Evolutionary conservation across 1,140 invertebrate species (phyloP), one percentile per base, ranked within the genome.

Genomic region (Hyposmocoma kahamanoa): DNA sequence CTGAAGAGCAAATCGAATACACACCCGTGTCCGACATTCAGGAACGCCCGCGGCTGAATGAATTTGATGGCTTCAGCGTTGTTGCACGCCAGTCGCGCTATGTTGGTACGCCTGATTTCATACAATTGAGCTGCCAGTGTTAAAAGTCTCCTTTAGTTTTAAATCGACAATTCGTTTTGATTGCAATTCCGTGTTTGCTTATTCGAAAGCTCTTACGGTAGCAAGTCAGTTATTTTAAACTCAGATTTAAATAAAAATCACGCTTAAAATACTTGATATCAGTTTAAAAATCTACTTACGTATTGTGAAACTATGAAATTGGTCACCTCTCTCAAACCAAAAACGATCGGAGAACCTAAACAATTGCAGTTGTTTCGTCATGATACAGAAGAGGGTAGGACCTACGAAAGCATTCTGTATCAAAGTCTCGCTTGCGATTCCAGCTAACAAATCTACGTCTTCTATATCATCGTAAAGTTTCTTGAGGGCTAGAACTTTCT

Each of bases 371-470:
- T 90, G 88, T 53, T 88, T 86, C 0, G 72, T 89, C 18, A 97
- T 87, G 30, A 97, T 91, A 66, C 95, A 97, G 17, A 89, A 90
- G 66, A 96, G 94, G 0, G 94, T 96, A 1, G 94, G 94, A 0
- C 95, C 96, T 2, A 95, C 81, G 22, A 93, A 69, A 5, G 90
- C 90, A n/a, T 90, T 90, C 0, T 89, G 84, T 1, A 90, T 72
- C 3, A 88, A 72, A 32, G 78, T 86, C 69, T 97, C 95, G 6
- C 91, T 88, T 66, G 95, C 89, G 17, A 93, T 92, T 15, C 93
- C 94, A 42, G 94, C 88, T 52, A 94, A 88, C 0, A 97, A 86
- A 72, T 97, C 96, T n/a, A 96, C 90, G 62, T 97, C 94, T n/a
- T 92, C 87, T 36, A 92, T 90, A 56, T 85, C 82, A 4, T 77